Percentiles rank a stretch among this genome's conserved stretches.
Conservation (phyloP, 2,113 vertebrate species). For the Fulica atra region DNA sequence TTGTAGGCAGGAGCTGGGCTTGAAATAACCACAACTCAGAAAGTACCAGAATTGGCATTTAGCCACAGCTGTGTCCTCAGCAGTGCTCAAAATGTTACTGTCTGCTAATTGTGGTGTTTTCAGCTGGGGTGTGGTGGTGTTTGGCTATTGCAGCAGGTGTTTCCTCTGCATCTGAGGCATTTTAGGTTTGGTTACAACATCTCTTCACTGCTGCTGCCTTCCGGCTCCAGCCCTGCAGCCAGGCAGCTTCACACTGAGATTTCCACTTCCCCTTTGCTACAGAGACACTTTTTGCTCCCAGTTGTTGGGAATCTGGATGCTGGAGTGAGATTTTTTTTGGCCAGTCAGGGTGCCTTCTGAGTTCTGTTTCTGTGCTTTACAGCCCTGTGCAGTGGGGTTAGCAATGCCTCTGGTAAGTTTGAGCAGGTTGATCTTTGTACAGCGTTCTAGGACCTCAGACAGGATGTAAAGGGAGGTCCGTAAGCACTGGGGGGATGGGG, state of each 20-base stretch:
- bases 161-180: background rate
- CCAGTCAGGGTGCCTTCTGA: background rate
- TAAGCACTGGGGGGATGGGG: background rate
- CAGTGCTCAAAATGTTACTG: background rate
- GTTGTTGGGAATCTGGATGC: background rate
- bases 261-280: background rate
- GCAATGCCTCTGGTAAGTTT: background rate
- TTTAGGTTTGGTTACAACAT: conserved; percentile 21
- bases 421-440: background rate
- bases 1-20: background rate
- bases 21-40: background rate
- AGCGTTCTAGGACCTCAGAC: background rate
- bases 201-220: background rate
- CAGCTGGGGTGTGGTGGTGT: background rate
- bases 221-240: background rate
- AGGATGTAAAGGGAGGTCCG: background rate
- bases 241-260: background rate
- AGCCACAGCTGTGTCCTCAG: background rate
- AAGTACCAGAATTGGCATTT: background rate
- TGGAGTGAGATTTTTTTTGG: background rate
- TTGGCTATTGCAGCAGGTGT: background rate
- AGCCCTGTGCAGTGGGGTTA: background rate
- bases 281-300: background rate
- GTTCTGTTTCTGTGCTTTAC: background rate
- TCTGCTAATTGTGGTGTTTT: background rate